Evolutionary conservation across 2,797 vertebrate species (phyloP).

Genomic region (Poecilia picta): DNA sequence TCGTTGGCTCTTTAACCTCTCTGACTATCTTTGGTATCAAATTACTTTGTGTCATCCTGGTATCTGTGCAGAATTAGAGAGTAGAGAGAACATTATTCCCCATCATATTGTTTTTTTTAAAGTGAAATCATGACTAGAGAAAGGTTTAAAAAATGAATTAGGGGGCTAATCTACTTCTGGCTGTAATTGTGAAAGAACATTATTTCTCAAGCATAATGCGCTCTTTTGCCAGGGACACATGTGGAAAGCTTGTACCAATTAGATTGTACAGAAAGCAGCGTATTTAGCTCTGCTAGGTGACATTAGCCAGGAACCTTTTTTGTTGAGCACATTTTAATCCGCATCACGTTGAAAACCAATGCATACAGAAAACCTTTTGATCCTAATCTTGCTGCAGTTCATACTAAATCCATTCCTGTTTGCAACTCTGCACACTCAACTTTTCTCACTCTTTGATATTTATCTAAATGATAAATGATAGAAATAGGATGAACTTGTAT

Average conservation of each 20-base stretch:
- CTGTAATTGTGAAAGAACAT: conserved; percentile 52
- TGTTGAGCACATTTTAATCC: not conserved
- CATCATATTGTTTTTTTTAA: conserved; percentile 1
- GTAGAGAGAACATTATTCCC: conserved; percentile 49
- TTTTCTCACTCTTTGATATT: not conserved
- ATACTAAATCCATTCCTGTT: not conserved
- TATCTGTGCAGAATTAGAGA: conserved; percentile 55
- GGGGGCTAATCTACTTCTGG: conserved; percentile 40
- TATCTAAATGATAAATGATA: conserved; percentile 5
- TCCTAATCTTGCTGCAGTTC: conserved; percentile 4
- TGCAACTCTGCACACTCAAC: not conserved
- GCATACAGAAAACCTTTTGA: conserved; percentile 4
- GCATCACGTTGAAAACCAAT: conserved; percentile 15
- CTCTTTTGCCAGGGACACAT: conserved; percentile 29
- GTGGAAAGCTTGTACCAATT: conserved; percentile 41
- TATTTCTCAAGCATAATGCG: conserved; percentile 22
- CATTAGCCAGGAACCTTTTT: conserved; percentile 18
- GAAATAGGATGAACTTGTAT: not conserved
- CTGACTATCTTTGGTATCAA: conserved; percentile 69
- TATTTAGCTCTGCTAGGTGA: conserved; percentile 13
- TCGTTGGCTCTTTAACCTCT: conserved; percentile 56
- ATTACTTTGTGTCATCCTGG: conserved; percentile 60
- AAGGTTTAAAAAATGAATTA: not conserved
- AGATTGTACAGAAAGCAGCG: conserved; percentile 32
- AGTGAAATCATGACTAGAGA: conserved; percentile 31